Evolutionary conservation across 2,888 invertebrate species (phyloP).

Genomic region (Adineta ricciae): DNA sequence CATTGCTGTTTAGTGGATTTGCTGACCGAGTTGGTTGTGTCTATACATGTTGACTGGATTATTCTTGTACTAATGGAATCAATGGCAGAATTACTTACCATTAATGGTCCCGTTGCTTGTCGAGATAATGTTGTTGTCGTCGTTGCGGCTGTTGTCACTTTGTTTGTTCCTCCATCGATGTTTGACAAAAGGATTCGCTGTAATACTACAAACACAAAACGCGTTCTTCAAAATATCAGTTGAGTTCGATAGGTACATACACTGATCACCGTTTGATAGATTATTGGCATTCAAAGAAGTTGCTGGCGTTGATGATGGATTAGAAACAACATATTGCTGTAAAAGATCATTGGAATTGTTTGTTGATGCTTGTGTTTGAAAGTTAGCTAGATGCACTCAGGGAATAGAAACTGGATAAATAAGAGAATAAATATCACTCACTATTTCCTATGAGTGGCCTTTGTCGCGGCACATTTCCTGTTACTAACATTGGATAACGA

Average conservation of each 20-base stretch:
- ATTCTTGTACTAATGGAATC: neutral
- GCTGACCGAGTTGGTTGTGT: neutral
- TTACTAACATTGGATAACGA: neutral
- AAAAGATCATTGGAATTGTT: neutral
- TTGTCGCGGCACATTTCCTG: neutral
- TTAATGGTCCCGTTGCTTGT: neutral
- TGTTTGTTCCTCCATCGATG: neutral
- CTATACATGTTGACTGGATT: neutral
- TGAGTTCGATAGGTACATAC: neutral
- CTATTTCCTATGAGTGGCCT: neutral
- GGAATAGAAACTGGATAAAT: neutral
- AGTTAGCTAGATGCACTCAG: neutral
- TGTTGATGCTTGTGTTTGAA: neutral
- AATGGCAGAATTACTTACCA: neutral
- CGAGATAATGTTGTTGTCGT: neutral
- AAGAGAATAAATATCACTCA: neutral
- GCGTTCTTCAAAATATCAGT: neutral
- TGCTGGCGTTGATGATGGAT: neutral
- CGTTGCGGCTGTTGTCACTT: too few species aligned
- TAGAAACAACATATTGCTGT: neutral
- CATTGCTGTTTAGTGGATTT: neutral
- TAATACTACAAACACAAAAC: neutral
- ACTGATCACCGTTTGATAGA: neutral
- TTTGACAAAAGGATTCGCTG: neutral
- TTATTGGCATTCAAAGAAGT: neutral